Evolutionary conservation across 2,888 invertebrate genomes (phyloP), one percentile per base, ranked within the genome.

Genomic region (Drosophila kuntzei): DNA sequence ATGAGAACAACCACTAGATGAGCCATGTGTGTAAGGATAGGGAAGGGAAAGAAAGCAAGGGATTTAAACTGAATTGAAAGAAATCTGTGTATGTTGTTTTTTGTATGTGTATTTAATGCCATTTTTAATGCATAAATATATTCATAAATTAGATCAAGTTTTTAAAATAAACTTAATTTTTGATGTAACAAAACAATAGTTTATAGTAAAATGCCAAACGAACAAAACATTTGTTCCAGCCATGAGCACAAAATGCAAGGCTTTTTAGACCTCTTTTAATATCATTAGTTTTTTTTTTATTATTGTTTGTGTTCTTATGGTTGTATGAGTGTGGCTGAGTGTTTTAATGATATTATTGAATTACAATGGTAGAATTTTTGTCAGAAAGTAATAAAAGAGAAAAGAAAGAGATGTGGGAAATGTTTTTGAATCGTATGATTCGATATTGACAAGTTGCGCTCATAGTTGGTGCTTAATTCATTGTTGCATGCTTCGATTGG

Each of bases 361-460:
- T 82, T 81, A 82, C 79, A 82, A 82, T 74, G 47, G 41, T 66
- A 41, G 46, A 72, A 77, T 79, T 80, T 43, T 57, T 61, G 49
- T 61, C 51, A 54, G 34, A 44, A 68, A 58, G 43, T 46, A 46
- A 54, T 32, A 51, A 62, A 20, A 41, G 20, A 27, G 14, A 18
- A 54, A 27, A 25, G 29, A 8, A 50, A 59, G 47, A 50, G 51
- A 41, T 50, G 46, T 46, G 37, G 18, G 25, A 43, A 41, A 27
- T 20, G 36, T 62, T 44, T 46, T 32, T 32, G 20, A 20, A 41
- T 44, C 54, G 34, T 36, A 36, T 57, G 32, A 43, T 53, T 22
- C 25, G 18, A 39, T 71, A 22, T 67, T 63, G 14, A 50, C 46
- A 47, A 46, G 36, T 50, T 71, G 72, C 53, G 57, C 76, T 69